Conservation (phyloP, 2,113 vertebrate genomes). For the Cisticola juncidis region DNA sequence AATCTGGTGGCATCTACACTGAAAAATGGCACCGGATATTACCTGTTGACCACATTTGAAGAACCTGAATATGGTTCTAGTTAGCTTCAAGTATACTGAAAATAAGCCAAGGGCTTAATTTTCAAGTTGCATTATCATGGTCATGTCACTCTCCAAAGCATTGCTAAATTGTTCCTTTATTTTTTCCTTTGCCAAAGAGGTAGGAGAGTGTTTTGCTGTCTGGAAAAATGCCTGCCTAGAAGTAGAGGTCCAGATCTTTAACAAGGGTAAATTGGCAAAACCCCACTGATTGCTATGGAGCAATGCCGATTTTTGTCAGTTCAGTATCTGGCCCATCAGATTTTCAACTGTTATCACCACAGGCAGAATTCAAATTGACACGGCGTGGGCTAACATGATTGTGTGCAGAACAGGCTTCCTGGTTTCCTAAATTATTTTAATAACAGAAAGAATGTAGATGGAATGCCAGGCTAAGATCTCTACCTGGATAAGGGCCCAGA, state of each 20-base stretch:
- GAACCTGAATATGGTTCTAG: background rate
- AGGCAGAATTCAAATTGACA: slow-evolving; percentile 70
- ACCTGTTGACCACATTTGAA: background rate
- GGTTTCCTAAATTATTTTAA: slow-evolving; percentile 74
- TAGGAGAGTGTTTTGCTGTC: slow-evolving; percentile 42
- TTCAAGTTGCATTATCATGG: background rate
- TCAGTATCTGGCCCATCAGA: slow-evolving; percentile 60
- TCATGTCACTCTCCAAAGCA: slow-evolving; percentile 4
- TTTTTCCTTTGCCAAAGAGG: slow-evolving; percentile 51
- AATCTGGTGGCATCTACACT: background rate
- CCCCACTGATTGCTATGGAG: slow-evolving; percentile 38
- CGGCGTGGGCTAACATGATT: slow-evolving; percentile 66
- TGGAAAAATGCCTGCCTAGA: slow-evolving; percentile 60
- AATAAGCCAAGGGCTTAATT: background rate
- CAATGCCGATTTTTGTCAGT: slow-evolving; percentile 26
- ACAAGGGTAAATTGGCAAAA: slow-evolving; percentile 48
- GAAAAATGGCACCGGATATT: background rate
- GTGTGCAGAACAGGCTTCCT: slow-evolving; percentile 57
- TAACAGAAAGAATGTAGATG: slow-evolving; percentile 74
- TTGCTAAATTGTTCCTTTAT: background rate
- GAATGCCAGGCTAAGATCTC: slow-evolving; percentile 74
- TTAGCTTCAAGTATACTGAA: background rate
- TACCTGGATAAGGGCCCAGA: slow-evolving; percentile 70
- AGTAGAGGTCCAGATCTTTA: slow-evolving; percentile 46
- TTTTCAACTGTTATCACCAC: slow-evolving; percentile 66